A percentile compares a stretch with the other conserved stretches of the same genome.
Evolutionary conservation across 2,888 invertebrate species (phyloP).

Genomic region (Eueremaeus valkanovi): DNA sequence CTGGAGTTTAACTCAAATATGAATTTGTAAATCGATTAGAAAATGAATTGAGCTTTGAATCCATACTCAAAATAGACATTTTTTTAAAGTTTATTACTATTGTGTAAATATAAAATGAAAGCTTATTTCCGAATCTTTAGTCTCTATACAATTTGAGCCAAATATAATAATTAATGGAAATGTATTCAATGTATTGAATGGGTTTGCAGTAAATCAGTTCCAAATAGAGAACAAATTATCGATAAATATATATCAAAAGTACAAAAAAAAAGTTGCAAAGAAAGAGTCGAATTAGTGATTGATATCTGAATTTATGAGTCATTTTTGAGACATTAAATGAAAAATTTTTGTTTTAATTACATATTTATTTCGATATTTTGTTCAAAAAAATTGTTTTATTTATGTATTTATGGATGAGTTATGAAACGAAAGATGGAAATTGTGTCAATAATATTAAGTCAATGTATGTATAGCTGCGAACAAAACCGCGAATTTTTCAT

Average conservation of each 20-base stretch:
- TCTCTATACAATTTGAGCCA: neutral
- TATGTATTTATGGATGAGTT: too few species aligned
- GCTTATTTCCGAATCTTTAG: too few species aligned
- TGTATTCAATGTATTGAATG: too few species aligned
- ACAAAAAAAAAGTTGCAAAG: neutral
- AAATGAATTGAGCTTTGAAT: neutral
- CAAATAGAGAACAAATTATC: neutral
- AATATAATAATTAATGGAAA: neutral
- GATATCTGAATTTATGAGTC: neutral
- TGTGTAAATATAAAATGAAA: too few species aligned
- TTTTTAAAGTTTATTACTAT: too few species aligned
- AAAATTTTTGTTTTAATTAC: neutral
- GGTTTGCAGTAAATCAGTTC: neutral
- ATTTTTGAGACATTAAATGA: neutral
- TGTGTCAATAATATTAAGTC: neutral
- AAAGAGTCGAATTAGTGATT: neutral
- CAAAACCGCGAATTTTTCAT: neutral
- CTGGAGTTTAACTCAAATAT: too few species aligned
- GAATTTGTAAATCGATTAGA: too few species aligned
- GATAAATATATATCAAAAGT: neutral
- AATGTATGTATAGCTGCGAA: slow-evolving; percentile 5
- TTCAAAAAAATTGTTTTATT: neutral
- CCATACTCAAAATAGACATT: too few species aligned
- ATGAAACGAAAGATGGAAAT: neutral
- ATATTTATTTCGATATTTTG: neutral